Base-by-base conservation (phyloP, 1,140 invertebrate genomes). In the Hestina assimilis region DNA sequence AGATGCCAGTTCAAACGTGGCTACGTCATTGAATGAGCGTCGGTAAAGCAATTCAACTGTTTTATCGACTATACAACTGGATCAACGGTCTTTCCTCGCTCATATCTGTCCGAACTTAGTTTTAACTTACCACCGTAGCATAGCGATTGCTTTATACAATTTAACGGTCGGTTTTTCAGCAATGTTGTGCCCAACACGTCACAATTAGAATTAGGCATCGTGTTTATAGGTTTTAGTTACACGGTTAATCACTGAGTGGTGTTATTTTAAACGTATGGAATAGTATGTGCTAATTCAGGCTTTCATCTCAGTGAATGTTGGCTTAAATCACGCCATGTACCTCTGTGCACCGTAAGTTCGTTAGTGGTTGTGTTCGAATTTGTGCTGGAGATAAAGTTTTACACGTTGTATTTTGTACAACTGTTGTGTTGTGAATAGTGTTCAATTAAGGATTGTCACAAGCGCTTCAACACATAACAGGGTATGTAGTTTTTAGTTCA, bases 1-100 rank as follows among this genome's bases (percentile, higher is more conserved):
- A 69, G 75, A 76, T 29, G 50, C 53, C 23, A 17, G 3, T n/a
- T 46, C 1, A 14, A 46, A 41, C 38, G 50, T 64, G 65, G 51
- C 41, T 67, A 66, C 67, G 70, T 70, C 70, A 70, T 19, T 52
- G 31, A 41, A 41, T 23, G 33, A 46, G 48, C 64, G 74, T 83
- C 79, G 84, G 72, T 82, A 86, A 87, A 83, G 58, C 75, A 73
- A 74, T 56, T 53, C n/a, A 35, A 60, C 81, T 79, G 82, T 58
- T 79, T 73, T 82, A 82, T 66, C 83, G 81, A 83, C 79, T 33
- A 58, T 59, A 67, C 67, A 79, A 85, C 76, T 80, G 76, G 84
- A 85, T 82, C 83, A 87, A 87, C 84, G 84, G 84, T 87, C 78
- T 81, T 83, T 81, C 64, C 63, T 71, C 70, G 68, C 69, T 58